These are phyloP conservation scores for Acrocephalus kingi DNA, from an alignment of 2,113 vertebrate genomes.

Conservation along the genomic window DNA sequence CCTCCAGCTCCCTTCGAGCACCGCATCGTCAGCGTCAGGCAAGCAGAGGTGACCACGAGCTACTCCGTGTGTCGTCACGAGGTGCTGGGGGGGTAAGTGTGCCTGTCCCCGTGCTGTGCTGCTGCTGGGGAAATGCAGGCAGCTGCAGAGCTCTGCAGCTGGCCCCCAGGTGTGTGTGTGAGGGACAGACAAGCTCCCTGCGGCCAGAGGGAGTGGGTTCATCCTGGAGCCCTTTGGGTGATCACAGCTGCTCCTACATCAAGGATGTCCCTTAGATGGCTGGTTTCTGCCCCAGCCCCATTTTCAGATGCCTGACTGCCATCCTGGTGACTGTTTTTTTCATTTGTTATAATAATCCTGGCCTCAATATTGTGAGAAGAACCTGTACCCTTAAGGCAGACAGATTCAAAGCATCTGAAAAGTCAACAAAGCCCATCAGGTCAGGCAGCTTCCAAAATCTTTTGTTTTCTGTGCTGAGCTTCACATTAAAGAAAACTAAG, in stretches of 20 bases:
- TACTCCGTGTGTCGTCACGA: slow-evolving; percentile 77
- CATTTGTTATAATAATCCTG: neutral
- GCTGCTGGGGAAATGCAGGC: neutral
- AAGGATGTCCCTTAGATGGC: neutral
- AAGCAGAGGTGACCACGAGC: slow-evolving; percentile 65
- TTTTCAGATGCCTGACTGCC: neutral
- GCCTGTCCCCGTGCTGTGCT: neutral
- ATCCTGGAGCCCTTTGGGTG: neutral
- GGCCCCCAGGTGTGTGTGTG: neutral
- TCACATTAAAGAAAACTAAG: neutral
- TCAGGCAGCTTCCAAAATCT: neutral
- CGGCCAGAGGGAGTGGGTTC: neutral
- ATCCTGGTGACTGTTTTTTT: neutral
- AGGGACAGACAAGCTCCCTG: neutral
- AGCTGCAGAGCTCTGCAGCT: neutral
- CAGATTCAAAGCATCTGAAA: neutral
- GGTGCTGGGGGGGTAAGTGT: slow-evolving; percentile 85
- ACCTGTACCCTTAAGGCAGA: neutral
- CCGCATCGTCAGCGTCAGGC: slow-evolving; percentile 81
- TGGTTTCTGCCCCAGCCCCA: neutral
- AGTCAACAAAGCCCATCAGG: neutral
- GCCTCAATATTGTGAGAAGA: neutral
- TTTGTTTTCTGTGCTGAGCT: neutral
- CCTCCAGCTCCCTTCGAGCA: slow-evolving; percentile 85
- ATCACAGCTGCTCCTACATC: neutral